phyloP scores from a whole-genome alignment of 1,140 invertebrate species.

The Dufourea novaeangliae region DNA sequence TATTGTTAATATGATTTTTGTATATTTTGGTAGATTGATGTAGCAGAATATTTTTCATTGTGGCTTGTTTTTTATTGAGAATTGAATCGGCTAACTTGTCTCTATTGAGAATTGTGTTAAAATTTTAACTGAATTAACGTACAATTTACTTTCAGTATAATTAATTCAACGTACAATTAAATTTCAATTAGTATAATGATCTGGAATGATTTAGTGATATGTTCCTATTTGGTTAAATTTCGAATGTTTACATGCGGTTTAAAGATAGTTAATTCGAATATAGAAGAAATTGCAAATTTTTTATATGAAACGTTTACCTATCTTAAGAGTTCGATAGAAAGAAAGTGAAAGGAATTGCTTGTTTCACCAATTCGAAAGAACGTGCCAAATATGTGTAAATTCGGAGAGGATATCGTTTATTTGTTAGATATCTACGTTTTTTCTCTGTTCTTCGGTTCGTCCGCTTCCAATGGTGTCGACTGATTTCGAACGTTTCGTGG shows the following conservation, averaged over 20 bases:
- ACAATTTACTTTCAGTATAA: no score
- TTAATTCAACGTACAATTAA: no score
- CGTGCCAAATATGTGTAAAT: conserved; percentile 57
- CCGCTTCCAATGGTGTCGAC: neutral
- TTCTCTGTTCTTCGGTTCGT: neutral
- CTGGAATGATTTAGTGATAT: no score
- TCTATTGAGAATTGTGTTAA: no score
- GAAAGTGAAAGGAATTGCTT: conserved; percentile 17
- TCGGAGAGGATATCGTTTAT: neutral
- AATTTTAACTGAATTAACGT: no score
- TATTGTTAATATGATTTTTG: no score
- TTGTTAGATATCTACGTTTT: neutral
- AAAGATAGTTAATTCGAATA: neutral
- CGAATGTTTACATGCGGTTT: neutral
- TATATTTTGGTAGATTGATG: no score
- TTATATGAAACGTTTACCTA: conserved; percentile 28
- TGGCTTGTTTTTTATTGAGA: no score
- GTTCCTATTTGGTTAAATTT: no score
- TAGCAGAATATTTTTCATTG: no score
- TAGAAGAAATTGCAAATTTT: conserved; percentile 8
- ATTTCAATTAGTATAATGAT: no score
- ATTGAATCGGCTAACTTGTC: no score
- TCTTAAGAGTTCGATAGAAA: neutral
- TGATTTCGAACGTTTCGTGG: neutral
- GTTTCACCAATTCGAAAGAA: conserved; percentile 35